These are phyloP conservation scores for Charina bottae DNA, from an alignment of 2,113 vertebrate genomes.

Conservation along the genomic window DNA sequence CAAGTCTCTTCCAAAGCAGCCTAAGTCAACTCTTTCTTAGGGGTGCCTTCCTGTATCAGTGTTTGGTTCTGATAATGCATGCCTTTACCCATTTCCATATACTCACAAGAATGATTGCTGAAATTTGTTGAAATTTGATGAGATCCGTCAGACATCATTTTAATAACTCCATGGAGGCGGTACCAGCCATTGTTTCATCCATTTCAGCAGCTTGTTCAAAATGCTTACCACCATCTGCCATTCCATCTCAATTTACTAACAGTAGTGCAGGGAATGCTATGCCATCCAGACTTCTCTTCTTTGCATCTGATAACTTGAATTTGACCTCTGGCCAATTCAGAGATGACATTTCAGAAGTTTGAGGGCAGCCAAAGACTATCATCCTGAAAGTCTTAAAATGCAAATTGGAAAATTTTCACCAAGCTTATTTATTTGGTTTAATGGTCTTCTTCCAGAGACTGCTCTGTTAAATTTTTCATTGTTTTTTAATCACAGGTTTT, in stretches of 20 bases:
- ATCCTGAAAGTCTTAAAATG: background rate
- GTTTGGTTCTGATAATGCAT: background rate
- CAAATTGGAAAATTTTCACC: background rate
- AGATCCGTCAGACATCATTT: background rate
- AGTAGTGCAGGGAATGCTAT: background rate
- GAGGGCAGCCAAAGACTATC: background rate
- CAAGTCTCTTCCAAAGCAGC: background rate
- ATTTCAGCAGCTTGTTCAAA: conserved; percentile 3
- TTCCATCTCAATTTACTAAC: conserved; percentile 3
- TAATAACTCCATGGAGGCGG: background rate
- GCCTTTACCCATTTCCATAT: background rate
- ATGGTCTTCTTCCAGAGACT: background rate
- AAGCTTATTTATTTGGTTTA: background rate
- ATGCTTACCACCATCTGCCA: background rate
- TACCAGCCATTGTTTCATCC: background rate
- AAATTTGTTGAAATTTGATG: background rate
- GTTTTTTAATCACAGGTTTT: background rate
- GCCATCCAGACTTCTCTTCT: background rate
- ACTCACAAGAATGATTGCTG: background rate
- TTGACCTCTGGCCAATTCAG: background rate
- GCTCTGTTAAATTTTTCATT: background rate
- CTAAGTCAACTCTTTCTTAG: background rate
- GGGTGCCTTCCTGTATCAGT: background rate
- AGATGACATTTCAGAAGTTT: background rate
- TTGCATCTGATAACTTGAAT: background rate